phyloP scores from a whole-genome alignment of 2,797 vertebrate species.

The Gymnothorax reevesii region DNA sequence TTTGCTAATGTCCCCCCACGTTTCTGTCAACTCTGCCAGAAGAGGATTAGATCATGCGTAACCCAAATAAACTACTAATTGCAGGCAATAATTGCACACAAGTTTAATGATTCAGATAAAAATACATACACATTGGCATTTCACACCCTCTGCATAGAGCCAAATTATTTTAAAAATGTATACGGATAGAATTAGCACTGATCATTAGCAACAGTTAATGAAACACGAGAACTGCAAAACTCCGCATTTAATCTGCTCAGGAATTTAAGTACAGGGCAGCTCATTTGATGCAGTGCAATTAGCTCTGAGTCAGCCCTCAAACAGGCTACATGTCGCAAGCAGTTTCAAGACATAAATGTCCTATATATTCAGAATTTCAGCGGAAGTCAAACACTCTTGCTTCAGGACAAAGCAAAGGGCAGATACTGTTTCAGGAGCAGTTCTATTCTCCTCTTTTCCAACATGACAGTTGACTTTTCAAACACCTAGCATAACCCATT shows the following conservation, averaged over 20 bases:
- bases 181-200: neutral
- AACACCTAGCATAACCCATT: neutral
- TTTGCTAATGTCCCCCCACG: neutral
- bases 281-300: neutral
- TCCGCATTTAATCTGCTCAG: neutral
- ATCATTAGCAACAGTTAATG: neutral
- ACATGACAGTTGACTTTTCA: slow-evolving; percentile 18
- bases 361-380: neutral
- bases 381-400: neutral
- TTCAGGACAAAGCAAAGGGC: neutral
- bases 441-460: neutral
- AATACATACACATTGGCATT: neutral
- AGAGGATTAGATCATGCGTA: neutral
- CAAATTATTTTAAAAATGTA: neutral
- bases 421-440: neutral
- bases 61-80: neutral
- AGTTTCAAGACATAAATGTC: neutral
- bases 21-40: neutral
- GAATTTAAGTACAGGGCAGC: neutral
- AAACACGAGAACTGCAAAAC: neutral
- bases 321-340: neutral
- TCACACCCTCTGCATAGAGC: neutral
- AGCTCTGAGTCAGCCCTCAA: neutral
- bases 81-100: neutral
- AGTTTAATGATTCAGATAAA: neutral